Conservation (phyloP, 2,888 invertebrate species). For the Cetonia aurata region DNA sequence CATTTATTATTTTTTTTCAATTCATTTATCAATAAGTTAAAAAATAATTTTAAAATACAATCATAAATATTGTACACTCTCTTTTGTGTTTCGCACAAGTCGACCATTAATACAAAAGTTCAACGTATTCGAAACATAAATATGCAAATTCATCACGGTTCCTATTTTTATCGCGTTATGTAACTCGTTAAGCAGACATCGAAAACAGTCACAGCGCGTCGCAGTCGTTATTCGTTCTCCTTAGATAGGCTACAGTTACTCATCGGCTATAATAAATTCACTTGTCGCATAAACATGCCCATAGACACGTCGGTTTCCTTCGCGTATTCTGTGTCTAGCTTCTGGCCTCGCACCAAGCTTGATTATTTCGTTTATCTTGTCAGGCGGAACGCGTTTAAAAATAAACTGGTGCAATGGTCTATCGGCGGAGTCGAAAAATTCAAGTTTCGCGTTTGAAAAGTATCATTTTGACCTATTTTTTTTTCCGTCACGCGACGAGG, state of each 20-base stretch:
- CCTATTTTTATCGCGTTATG: neutral
- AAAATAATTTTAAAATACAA: too few relatives aligned
- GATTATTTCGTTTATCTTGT: neutral
- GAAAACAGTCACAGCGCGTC: neutral
- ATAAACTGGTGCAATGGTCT: constrained; percentile 33
- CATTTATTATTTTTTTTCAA: too few relatives aligned
- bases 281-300: constrained; percentile 5
- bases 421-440: constrained; percentile 1
- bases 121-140: constrained; percentile 12
- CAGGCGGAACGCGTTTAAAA: constrained; percentile 8
- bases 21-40: too few relatives aligned
- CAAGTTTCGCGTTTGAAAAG: constrained; percentile 17
- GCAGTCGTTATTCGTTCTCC: neutral
- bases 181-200: neutral
- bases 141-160: constrained; percentile 1
- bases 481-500: neutral
- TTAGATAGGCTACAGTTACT: constrained; percentile 1
- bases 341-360: neutral
- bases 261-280: constrained; percentile 22
- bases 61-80: too few relatives aligned
- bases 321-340: too few relatives aligned
- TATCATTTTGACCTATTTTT: constrained; percentile 13
- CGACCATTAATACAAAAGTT: neutral
- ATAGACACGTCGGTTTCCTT: too few relatives aligned
- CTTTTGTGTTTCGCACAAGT: too few relatives aligned